Conservation (phyloP, 2,888 invertebrate species). For the Calephelis perditalis region DNA sequence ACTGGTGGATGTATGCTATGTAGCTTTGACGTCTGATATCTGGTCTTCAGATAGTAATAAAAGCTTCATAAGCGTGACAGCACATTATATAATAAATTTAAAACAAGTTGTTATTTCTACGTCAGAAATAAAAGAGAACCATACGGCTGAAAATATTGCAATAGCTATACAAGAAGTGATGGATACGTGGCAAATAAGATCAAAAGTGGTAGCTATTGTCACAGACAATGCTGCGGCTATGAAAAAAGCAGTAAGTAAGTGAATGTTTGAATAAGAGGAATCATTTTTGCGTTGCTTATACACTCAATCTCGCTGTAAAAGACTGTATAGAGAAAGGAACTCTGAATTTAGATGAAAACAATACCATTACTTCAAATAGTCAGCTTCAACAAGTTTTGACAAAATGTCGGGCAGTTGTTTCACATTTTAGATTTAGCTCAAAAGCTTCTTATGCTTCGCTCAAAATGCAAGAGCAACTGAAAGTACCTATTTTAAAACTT, state of each 20-base stretch:
- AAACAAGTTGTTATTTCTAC: neutral
- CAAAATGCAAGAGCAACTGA: conserved; percentile 31
- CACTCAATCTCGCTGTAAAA: conserved; percentile 32
- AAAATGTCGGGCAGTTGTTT: conserved; percentile 33
- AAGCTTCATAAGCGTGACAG: too few relatives aligned
- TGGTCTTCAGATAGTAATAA: too few relatives aligned
- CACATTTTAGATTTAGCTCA: conserved; percentile 34
- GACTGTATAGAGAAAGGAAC: conserved; percentile 30
- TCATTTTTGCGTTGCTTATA: conserved; percentile 33
- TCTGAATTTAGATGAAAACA: conserved; percentile 22
- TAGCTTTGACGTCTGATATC: neutral
- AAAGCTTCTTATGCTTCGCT: conserved; percentile 28
- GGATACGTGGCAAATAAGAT: neutral
- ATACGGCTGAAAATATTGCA: conserved; percentile 1
- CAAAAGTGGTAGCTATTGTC: conserved; percentile 23
- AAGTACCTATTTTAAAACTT: conserved; percentile 30
- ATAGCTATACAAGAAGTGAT: neutral
- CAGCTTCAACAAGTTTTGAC: conserved; percentile 23
- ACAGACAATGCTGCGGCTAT: conserved; percentile 33
- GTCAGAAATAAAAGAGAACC: neutral
- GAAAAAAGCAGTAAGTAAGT: conserved; percentile 30
- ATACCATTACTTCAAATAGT: conserved; percentile 18
- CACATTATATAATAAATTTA: neutral
- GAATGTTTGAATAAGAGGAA: conserved; percentile 29
- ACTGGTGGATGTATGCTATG: neutral